Evolutionary conservation across 2,797 vertebrate species (phyloP).

Genomic region (Pitangus sulphuratus): DNA sequence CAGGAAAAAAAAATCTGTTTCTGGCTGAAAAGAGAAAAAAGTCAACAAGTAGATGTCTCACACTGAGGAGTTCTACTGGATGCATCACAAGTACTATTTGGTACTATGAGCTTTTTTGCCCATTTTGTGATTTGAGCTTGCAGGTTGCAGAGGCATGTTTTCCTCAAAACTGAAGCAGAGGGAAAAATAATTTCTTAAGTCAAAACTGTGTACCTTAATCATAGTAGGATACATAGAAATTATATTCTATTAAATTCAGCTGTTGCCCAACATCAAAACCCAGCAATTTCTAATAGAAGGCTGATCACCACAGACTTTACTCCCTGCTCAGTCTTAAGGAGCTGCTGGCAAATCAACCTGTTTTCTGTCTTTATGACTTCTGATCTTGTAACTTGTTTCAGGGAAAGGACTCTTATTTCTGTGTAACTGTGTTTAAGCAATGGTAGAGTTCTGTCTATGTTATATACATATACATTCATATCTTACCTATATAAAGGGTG

Average conservation of each 20-base stretch:
- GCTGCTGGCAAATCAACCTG: neutral
- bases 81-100: fast-evolving
- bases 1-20: neutral
- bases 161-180: neutral
- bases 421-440: neutral
- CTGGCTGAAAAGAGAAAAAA: neutral
- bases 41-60: neutral
- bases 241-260: neutral
- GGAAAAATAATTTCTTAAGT: neutral
- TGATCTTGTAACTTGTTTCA: neutral
- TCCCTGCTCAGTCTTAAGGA: neutral
- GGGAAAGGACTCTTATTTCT: neutral
- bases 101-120: neutral
- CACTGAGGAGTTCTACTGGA: neutral
- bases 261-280: neutral
- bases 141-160: neutral
- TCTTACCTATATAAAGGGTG: neutral
- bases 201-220: neutral
- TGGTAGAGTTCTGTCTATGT: neutral
- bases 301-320: neutral
- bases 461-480: neutral
- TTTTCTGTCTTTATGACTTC: neutral
- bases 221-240: neutral
- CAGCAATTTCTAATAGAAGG: neutral
- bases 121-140: neutral